Conservation (phyloP, 2,888 invertebrate genomes). For the Zygogramma bicolorata region DNA sequence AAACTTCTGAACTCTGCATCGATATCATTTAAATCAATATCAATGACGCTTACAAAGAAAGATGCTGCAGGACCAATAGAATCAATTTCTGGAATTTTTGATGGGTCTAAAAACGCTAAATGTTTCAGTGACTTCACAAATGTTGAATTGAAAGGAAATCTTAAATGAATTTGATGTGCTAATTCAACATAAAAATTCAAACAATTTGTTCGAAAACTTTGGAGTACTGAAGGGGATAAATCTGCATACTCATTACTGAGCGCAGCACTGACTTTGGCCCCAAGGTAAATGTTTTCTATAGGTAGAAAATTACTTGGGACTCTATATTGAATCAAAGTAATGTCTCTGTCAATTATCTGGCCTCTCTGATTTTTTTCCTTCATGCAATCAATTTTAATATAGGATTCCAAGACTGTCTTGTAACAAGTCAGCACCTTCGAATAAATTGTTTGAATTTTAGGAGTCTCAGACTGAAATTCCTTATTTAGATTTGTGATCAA, state of each 20-base stretch:
- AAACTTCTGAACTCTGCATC: too few species aligned
- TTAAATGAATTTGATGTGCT: neutral
- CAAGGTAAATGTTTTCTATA: constrained; percentile 9
- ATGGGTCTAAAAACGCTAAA: constrained; percentile 7
- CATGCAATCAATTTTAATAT: constrained; percentile 9
- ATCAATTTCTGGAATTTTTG: too few species aligned
- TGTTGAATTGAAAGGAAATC: neutral
- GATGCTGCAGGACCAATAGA: too few species aligned
- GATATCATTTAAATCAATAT: too few species aligned
- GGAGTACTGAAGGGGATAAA: neutral
- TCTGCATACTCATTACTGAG: neutral
- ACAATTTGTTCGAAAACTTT: constrained; percentile 4
- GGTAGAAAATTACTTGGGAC: too few species aligned
- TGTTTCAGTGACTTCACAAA: neutral
- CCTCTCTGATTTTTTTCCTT: neutral
- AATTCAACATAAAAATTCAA: constrained; percentile 9
- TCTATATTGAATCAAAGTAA: too few species aligned
- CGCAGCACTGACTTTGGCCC: constrained; percentile 5
- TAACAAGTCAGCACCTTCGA: neutral
- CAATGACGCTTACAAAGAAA: too few species aligned
- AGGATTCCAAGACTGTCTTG: constrained; percentile 15
- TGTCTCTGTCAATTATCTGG: neutral
- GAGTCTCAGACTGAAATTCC: constrained; percentile 19
- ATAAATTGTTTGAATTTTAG: neutral
- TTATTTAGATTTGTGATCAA: neutral